Conservation (phyloP, 2,797 vertebrate species). For the Sardinella longiceps region DNA sequence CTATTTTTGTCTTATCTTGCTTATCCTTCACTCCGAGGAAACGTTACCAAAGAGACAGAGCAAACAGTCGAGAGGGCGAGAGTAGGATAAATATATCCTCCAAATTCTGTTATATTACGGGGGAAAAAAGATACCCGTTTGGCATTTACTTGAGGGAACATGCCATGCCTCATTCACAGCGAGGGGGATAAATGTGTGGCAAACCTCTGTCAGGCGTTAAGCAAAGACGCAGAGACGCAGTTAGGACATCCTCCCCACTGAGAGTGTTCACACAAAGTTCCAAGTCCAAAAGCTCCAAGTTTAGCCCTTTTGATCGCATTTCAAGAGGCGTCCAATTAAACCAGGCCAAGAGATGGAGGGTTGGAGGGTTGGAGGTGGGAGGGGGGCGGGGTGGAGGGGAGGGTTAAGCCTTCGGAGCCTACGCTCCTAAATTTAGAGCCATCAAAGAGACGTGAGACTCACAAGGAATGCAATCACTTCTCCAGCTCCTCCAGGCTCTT, state of each 20-base stretch:
- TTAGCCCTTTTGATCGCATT: slow-evolving; percentile 17
- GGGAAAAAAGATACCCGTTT: neutral
- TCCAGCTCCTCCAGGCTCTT: neutral
- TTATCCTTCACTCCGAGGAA: slow-evolving; percentile 5
- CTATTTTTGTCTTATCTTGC: slow-evolving; percentile 17
- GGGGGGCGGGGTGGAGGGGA: neutral
- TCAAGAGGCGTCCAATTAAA: neutral
- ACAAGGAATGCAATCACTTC: slow-evolving; percentile 17
- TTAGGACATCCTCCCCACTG: neutral
- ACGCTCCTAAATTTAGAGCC: slow-evolving; percentile 20
- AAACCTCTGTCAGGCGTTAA: neutral
- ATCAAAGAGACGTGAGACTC: slow-evolving; percentile 3
- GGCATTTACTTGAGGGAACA: neutral
- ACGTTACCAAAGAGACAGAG: neutral
- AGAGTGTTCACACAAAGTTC: neutral
- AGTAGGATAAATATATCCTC: neutral
- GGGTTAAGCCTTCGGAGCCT: neutral
- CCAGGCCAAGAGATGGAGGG: neutral
- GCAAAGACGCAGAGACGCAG: neutral
- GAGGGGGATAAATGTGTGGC: neutral
- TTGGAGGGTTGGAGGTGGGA: neutral
- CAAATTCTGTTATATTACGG: neutral
- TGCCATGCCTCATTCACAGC: neutral
- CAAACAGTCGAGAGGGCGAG: neutral
- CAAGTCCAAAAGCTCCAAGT: neutral